Conservation (phyloP, 1,140 invertebrate genomes). For the Uloborus diversus region DNA sequence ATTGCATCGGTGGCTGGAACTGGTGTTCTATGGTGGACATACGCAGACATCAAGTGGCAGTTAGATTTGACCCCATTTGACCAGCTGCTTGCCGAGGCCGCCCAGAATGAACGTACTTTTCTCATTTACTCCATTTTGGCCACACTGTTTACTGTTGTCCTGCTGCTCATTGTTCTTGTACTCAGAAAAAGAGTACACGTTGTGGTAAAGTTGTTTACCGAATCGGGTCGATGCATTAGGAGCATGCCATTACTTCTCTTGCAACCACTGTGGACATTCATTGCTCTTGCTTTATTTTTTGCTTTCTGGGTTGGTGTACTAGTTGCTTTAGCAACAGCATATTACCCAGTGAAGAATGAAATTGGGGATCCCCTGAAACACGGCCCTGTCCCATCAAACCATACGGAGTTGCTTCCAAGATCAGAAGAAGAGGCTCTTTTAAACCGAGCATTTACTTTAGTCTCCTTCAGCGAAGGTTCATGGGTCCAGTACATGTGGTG, state of each 20-base stretch:
- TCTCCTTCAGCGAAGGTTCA: conserved; percentile 62
- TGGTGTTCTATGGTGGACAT: conserved; percentile 87
- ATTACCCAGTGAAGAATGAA: conserved; percentile 35
- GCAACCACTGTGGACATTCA: conserved; percentile 87
- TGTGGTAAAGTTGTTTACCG: conserved; percentile 82
- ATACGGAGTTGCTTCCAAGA: neutral
- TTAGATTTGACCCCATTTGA: conserved; percentile 73
- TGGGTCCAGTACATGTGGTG: conserved; percentile 67
- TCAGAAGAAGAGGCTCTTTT: conserved; percentile 5
- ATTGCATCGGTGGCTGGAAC: conserved; percentile 80
- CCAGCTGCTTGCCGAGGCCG: conserved; percentile 73
- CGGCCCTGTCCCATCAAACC: neutral
- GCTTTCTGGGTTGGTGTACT: conserved; percentile 86
- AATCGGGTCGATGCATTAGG: conserved; percentile 84
- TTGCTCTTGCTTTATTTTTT: conserved; percentile 80
- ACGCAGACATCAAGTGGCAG: conserved; percentile 77
- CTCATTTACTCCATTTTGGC: conserved; percentile 84
- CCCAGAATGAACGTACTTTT: conserved; percentile 86
- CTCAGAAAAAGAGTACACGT: conserved; percentile 83
- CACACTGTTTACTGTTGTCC: conserved; percentile 85
- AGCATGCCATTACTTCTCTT: conserved; percentile 85
- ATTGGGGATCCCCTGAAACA: conserved; percentile 28
- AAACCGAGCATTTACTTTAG: conserved; percentile 50
- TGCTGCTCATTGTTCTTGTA: conserved; percentile 80
- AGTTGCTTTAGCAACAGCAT: conserved; percentile 74